A percentile compares a stretch with the other conserved stretches of the same genome.
These are phyloP conservation scores for Sebastes nivosus DNA, from an alignment of 2,797 vertebrate species.

Conservation along the genomic window DNA sequence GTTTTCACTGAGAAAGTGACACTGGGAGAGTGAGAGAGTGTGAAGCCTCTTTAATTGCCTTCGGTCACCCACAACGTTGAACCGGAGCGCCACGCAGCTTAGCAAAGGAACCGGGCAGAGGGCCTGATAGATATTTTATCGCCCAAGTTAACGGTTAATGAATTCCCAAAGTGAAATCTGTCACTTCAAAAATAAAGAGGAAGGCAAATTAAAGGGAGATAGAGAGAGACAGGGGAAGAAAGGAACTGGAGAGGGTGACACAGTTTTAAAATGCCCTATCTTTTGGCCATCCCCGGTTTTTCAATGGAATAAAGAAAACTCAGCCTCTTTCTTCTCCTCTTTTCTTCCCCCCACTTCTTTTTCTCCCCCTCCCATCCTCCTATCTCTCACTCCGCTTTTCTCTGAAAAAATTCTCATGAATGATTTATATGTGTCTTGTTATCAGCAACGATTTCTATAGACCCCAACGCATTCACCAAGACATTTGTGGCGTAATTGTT, in stretches of 20 bases:
- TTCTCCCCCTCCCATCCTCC: conserved; percentile 80
- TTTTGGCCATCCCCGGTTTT: conserved; percentile 93
- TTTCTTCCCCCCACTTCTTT: conserved; percentile 76
- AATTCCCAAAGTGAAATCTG: conserved; percentile 98
- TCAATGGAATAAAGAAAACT: conserved; percentile 96
- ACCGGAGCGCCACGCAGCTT: conserved; percentile 87
- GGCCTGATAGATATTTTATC: conserved; percentile 94
- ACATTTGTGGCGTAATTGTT: conserved; percentile 99
- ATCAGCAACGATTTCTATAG: conserved; percentile 99
- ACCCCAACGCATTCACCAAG: conserved; percentile 95
- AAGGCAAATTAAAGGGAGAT: conserved; percentile 90
- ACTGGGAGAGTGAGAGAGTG: conserved; percentile 64
- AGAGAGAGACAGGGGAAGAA: conserved; percentile 78
- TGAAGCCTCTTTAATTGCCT: conserved; percentile 86
- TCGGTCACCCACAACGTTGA: conserved; percentile 89
- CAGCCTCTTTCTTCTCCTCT: conserved; percentile 83
- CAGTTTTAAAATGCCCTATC: conserved; percentile 92
- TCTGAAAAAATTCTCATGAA: conserved; percentile 98
- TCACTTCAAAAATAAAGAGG: conserved; percentile 90
- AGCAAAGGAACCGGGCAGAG: conserved; percentile 84
- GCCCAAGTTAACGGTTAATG: conserved; percentile 97
- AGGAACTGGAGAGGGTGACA: conserved; percentile 84
- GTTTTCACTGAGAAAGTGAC: conserved; percentile 69
- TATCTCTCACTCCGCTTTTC: conserved; percentile 82
- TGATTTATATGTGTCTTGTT: conserved; percentile 99